phyloP scores from a whole-genome alignment of 2,113 vertebrate species.

The Okapia johnstoni region DNA sequence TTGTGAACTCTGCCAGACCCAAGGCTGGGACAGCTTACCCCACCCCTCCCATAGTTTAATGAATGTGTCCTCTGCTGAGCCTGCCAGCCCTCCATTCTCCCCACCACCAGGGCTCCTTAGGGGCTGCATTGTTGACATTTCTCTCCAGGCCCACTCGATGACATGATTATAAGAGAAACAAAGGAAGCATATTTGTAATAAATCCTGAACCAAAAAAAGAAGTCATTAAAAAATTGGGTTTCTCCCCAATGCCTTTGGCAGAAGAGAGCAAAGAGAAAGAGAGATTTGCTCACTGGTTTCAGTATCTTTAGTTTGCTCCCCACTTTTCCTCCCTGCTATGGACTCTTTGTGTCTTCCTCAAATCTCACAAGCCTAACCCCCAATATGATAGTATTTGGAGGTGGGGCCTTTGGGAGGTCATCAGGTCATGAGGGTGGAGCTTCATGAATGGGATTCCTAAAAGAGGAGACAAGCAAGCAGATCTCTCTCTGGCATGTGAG shows the following conservation, averaged over 20 bases:
- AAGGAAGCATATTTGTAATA: conserved; percentile 49
- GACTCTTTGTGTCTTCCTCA: neutral
- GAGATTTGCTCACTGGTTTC: neutral
- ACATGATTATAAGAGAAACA: conserved; percentile 47
- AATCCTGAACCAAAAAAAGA: conserved; percentile 53
- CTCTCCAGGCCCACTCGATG: conserved; percentile 41
- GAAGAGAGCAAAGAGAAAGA: conserved; percentile 12
- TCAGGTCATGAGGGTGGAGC: neutral
- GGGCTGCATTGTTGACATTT: conserved; percentile 49
- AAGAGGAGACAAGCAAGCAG: neutral
- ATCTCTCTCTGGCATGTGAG: neutral
- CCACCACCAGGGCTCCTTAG: conserved; percentile 39
- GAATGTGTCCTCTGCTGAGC: conserved; percentile 41
- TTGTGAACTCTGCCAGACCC: conserved; percentile 51
- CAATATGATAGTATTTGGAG: neutral
- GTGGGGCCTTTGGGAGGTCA: neutral
- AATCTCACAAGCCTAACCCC: neutral
- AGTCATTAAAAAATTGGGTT: conserved; percentile 35
- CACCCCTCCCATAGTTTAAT: conserved; percentile 19
- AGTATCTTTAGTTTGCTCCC: neutral
- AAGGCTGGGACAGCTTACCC: neutral
- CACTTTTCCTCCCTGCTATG: neutral
- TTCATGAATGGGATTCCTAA: neutral
- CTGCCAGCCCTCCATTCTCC: neutral
- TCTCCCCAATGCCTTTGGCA: conserved; percentile 44